Evolutionary conservation across 2,113 vertebrate species (phyloP), one percentile per base, ranked within the genome.

Genomic region (Perognathus longimembris): DNA sequence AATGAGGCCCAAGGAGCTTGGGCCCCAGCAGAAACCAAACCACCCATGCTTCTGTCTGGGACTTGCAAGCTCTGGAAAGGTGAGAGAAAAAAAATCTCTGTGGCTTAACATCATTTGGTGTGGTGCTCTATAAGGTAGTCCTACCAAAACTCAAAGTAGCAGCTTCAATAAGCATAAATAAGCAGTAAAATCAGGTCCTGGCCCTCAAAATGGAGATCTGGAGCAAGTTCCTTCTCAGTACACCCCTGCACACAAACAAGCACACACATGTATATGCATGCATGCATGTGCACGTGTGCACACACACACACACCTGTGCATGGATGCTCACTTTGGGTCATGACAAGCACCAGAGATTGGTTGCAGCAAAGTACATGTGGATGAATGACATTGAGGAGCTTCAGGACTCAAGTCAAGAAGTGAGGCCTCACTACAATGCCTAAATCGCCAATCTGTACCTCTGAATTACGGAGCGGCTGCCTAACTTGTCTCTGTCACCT

Each of bases 291-390:
- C 42, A 45, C 42, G 10, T 45, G 42, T 10, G 10, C 5, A 10
- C 0, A 0, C 7, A 11, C 17, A 20, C 34, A 22, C 2, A 54
- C 50, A 54, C 12, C 50, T 54, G 45, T 45, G 24, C 40, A 24
- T 12, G 21, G 11, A 26, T 66, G 26, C 30, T 30, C 8, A 18
- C 7, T 21, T 20, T 76, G 17, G 6, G 15, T 66, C 71, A 69
- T 34, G 36, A 36, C 3, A 26, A 32, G 18, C n/a, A 64, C 40
- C 70, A n/a, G 79, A 2, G 22, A 24, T 22, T 21, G 67, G 7
- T 24, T 93, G 36, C 26, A 85, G 42, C 50, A 57, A 28, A 59
- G 20, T 75, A 59, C 22, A 80, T 5, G 36, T 2, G 40, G 30
- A 70, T 69, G 17, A 69, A 22, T 2, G 9, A 74, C 54, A 12